These are phyloP conservation scores for Drosophila monieri DNA, from an alignment of 2,888 invertebrate species.

Conservation along the genomic window DNA sequence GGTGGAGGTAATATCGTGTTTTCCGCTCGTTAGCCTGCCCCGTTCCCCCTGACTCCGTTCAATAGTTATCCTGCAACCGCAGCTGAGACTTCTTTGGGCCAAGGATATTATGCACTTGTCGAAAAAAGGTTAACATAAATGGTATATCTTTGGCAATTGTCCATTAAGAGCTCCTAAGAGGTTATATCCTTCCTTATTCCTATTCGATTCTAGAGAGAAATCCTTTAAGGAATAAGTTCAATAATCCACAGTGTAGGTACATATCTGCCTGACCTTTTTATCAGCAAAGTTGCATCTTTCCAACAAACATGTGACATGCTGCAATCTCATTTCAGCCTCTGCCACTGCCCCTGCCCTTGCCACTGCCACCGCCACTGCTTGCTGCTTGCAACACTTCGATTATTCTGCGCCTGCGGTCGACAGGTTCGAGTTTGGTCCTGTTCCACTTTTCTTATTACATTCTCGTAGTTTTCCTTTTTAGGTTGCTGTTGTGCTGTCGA, in stretches of 20 bases:
- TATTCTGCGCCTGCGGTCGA: slow-evolving; percentile 54
- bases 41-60: not conserved
- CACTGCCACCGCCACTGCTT: not conserved
- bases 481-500: slow-evolving; percentile 16
- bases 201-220: not conserved
- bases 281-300: slow-evolving; percentile 39
- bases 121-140: not conserved
- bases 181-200: not conserved
- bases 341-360: not conserved
- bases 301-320: slow-evolving; percentile 39
- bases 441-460: slow-evolving; percentile 15
- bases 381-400: slow-evolving; percentile 29
- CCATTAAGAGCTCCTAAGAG: too few species aligned
- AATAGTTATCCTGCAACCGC: slow-evolving; percentile 12
- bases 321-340: slow-evolving; percentile 11
- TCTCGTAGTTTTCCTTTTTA: slow-evolving; percentile 1
- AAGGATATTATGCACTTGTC: slow-evolving; percentile 27
- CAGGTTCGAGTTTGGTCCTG: slow-evolving; percentile 55
- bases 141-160: not conserved
- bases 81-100: slow-evolving; percentile 38
- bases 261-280: slow-evolving; percentile 27
- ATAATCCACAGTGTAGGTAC: slow-evolving; percentile 1
- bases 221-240: not conserved
- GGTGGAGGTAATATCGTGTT: slow-evolving; percentile 66
- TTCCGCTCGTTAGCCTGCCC: slow-evolving; percentile 64